These are phyloP conservation scores for Urocyon cinereoargenteus DNA, from an alignment of 2,797 vertebrate species.

Conservation along the genomic window DNA sequence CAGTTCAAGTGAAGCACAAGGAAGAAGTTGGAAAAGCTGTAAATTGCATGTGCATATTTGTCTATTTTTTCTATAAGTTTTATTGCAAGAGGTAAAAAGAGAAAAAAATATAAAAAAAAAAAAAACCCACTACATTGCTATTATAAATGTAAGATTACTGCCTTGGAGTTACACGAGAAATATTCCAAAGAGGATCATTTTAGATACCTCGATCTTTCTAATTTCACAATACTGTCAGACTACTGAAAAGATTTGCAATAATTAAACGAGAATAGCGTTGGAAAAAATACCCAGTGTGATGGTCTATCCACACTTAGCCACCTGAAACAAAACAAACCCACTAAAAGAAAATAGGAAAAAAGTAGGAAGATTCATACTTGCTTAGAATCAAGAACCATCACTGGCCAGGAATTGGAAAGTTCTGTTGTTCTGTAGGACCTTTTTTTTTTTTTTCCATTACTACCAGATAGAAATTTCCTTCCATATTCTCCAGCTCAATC, in stretches of 20 bases:
- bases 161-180: background rate
- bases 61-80: slow-evolving; percentile 94
- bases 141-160: background rate
- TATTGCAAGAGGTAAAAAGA: slow-evolving; percentile 90
- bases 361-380: background rate
- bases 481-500: background rate
- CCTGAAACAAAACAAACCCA: slow-evolving; percentile 38
- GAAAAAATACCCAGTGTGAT: background rate
- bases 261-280: background rate
- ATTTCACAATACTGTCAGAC: background rate
- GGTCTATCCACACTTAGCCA: background rate
- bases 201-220: background rate
- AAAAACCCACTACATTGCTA: background rate
- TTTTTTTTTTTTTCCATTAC: background rate
- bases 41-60: slow-evolving; percentile 93
- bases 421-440: background rate
- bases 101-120: slow-evolving; percentile 48
- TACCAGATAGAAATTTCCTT: background rate
- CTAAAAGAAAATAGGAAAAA: background rate
- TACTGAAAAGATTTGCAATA: background rate
- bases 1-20: slow-evolving; percentile 92
- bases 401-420: background rate
- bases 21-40: slow-evolving; percentile 91
- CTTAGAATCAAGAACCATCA: background rate
- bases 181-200: background rate